These are phyloP conservation scores for Trissoscelio sp. DNA, from an alignment of 2,888 invertebrate species.

Conservation along the genomic window DNA sequence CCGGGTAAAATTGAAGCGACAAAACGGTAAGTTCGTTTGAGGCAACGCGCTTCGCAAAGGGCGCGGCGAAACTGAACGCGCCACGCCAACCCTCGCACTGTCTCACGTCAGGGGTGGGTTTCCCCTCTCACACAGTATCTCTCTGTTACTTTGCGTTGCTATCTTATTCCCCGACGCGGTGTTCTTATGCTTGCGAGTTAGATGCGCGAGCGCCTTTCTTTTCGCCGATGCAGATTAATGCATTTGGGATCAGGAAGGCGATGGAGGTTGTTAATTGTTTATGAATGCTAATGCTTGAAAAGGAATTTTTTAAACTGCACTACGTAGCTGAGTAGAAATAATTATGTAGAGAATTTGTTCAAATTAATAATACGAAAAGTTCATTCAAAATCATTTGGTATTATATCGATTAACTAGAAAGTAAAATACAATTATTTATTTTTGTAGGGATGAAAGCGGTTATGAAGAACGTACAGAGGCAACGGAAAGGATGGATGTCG, in stretches of 20 bases:
- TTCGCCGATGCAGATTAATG: constrained; percentile 43
- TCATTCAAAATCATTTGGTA: no score
- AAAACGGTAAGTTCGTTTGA: constrained; percentile 71
- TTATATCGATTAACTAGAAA: no score
- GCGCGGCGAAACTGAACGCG: constrained; percentile 82
- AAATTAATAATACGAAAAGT: no score
- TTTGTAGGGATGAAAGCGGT: no score
- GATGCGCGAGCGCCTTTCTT: constrained; percentile 46
- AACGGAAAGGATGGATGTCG: no score
- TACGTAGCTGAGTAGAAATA: no score
- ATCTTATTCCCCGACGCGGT: constrained; percentile 59
- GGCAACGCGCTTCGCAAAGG: constrained; percentile 82
- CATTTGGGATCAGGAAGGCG: constrained; percentile 14
- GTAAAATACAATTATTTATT: no score
- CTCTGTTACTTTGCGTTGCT: constrained; percentile 62
- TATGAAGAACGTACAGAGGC: no score
- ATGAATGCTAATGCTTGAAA: constrained; percentile 11
- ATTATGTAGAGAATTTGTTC: no score
- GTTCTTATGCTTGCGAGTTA: constrained; percentile 41
- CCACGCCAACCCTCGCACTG: constrained; percentile 75
- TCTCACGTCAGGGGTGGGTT: constrained; percentile 64
- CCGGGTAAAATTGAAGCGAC: constrained; percentile 37
- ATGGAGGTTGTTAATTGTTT: constrained; percentile 34
- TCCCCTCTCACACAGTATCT: constrained; percentile 44
- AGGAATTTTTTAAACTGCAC: constrained; percentile 9